These are phyloP conservation scores for Nasonia longicornis DNA, from an alignment of 1,140 invertebrate genomes.

Conservation along the genomic window DNA sequence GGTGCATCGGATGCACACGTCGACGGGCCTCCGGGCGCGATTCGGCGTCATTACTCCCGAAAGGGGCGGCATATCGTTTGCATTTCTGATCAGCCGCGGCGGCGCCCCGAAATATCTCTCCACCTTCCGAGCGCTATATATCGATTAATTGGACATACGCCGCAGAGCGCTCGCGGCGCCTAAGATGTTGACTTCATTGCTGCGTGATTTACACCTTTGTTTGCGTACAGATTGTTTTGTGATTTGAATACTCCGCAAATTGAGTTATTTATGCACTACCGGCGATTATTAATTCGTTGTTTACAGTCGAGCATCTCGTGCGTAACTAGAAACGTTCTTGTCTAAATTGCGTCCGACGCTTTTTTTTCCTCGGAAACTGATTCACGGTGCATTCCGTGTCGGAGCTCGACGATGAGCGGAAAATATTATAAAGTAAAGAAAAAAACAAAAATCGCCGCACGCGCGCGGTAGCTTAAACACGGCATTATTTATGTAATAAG, in stretches of 20 bases:
- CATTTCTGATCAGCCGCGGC: constrained; percentile 21
- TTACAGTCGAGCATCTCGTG: not conserved
- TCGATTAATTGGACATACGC: constrained; percentile 19
- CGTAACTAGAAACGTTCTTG: not conserved
- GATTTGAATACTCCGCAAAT: not conserved
- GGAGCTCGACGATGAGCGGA: not conserved
- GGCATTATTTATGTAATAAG: constrained; percentile 42
- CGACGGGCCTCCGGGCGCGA: not conserved
- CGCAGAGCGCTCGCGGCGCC: not conserved
- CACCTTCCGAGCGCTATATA: not conserved
- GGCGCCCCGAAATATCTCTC: constrained; percentile 16
- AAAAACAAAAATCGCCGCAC: not conserved
- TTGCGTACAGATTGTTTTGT: not conserved
- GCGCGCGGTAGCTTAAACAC: constrained; percentile 14
- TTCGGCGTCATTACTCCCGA: constrained; percentile 17
- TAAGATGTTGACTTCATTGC: constrained; percentile 10
- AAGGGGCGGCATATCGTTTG: constrained; percentile 38
- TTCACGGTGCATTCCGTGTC: not conserved
- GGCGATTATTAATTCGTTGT: not conserved
- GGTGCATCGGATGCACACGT: not conserved
- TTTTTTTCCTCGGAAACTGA: not conserved
- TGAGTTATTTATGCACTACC: constrained; percentile 17
- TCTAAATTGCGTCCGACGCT: constrained; percentile 24
- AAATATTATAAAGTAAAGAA: not conserved
- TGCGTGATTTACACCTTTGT: not conserved